Evolutionary conservation across 2,113 vertebrate genomes (phyloP), one percentile per base, ranked within the genome.

Genomic region (Anarrhichthys ocellatus): DNA sequence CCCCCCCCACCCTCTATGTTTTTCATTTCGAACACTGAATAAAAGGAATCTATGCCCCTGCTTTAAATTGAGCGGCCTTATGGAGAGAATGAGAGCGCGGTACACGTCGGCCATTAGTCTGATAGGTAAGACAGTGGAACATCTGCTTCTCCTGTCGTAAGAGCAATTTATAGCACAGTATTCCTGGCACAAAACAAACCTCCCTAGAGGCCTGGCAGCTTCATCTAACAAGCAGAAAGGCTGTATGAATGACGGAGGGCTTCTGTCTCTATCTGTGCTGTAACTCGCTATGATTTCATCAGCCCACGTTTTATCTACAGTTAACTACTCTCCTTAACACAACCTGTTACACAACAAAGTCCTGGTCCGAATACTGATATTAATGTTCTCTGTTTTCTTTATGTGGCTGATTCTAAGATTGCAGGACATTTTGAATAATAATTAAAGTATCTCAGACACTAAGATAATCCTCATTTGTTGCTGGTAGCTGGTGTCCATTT

Each of bases 61-160:
- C 17, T 73, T 66, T 20, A 48, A 81, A 81, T 4, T 10, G 24
- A 80, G 62, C 17, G 22, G 58, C n/a, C 18, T 62, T 71, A 29
- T 14, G 56, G 44, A 40, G 42, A 36, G 61, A 71, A 44, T 24
- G 72, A 32, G 50, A n/a, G 77, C 27, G 48, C 46, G n/a, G 63
- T 14, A 5, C 70, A 67, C 46, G 34, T 67, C 48, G n/a, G 75
- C 52, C 46, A 80, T 80, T 83, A 80, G 52, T 70, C 46, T 83
- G 65, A 85, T 82, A 64, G 80, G 79, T 52, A 48, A 80, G 69
- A 81, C 77, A 62, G 79, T 74, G 42, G 44, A 71, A 67, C 84
- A 87, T 81, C 87, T 91, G 91, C 80, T 90, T 67, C 76, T 76
- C 62, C 74, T 85, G 82, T 80, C 76, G 59, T 13, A 74, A 54